A percentile compares a stretch with the other conserved stretches of the same genome.
Conservation (phyloP, 1,140 invertebrate species). For the Brachionus sp. region DNA sequence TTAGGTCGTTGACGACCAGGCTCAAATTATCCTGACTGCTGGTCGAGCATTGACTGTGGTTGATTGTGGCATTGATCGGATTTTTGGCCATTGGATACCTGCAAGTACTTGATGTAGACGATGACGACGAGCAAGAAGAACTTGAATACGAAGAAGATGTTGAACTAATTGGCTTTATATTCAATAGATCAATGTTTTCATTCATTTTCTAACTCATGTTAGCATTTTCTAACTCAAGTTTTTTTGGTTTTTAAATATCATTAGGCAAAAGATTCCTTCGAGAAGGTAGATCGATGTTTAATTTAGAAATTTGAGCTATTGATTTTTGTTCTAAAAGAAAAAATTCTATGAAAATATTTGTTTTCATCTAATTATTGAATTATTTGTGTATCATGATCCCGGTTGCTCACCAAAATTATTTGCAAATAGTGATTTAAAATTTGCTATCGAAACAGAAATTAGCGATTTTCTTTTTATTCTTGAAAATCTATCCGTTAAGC, state of each 20-base stretch:
- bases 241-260: not conserved
- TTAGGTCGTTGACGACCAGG: constrained; percentile 18
- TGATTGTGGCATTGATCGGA: too few species aligned
- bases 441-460: not conserved
- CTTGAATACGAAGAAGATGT: constrained; percentile 15
- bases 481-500: not conserved
- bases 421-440: not conserved
- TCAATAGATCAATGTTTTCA: not conserved
- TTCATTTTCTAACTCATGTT: constrained; percentile 5
- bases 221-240: not conserved
- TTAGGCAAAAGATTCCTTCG: not conserved
- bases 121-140: not conserved
- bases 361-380: not conserved
- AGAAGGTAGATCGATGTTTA: not conserved
- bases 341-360: not conserved
- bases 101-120: not conserved
- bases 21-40: not conserved
- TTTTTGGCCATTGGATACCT: not conserved
- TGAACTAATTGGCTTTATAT: constrained; percentile 10
- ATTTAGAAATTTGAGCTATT: not conserved
- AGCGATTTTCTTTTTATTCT: not conserved
- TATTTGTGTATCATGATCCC: not conserved
- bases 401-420: not conserved
- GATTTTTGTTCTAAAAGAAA: not conserved
- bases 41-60: not conserved